Base-by-base conservation (phyloP, 2,797 vertebrate species). In the Pseudochirops cupreus region DNA sequence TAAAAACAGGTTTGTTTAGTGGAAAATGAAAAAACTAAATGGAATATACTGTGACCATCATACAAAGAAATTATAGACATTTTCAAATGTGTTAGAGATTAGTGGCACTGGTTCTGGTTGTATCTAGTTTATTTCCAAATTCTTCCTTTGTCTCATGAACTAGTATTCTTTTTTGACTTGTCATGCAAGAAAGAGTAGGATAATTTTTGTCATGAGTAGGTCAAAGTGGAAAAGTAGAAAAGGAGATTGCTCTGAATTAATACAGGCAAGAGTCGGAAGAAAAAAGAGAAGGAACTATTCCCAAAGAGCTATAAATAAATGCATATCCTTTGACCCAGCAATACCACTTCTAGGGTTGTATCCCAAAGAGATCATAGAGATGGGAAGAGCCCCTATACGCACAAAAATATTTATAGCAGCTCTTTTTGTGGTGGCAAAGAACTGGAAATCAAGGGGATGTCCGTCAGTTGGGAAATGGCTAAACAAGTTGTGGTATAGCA, bases 1-100 rank as follows among this genome's bases (percentile, higher is more conserved):
- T 95, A 54, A 93, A 96, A 87, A 18, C 31, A 96, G 1, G 10
- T n/a, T 96, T 13, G 9, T 95, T 91, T 3, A 95, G 26, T 53
- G 67, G 0, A 90, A 74, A 95, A 93, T 92, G 58, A 97, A 50
- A 62, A 74, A 87, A 94, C 96, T 93, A 59, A 95, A 62, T 56
- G 67, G n/a, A 74, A 93, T 94, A 96, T 94, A 11, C 94, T 31
- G 52, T 28, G 33, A 14, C 93, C 94, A 95, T 56, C 55, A 12
- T 50, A 46, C 21, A 87, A 87, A 24, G 74, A 87, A 46, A 11
- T 82, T 91, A 7, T 56, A 92, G 52, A 95, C 4, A 18, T 97
- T 95, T 53, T 93, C 90, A 93, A 82, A n/a, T 97, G 91, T 94
- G 50, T 58, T 92, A 91, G 46, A 96, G 95, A 67, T 93, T 55